Evolutionary conservation across 35 echinoderm and acorn worm genomes (phyloP).

Genomic region (Apostichopus parvimensis): DNA sequence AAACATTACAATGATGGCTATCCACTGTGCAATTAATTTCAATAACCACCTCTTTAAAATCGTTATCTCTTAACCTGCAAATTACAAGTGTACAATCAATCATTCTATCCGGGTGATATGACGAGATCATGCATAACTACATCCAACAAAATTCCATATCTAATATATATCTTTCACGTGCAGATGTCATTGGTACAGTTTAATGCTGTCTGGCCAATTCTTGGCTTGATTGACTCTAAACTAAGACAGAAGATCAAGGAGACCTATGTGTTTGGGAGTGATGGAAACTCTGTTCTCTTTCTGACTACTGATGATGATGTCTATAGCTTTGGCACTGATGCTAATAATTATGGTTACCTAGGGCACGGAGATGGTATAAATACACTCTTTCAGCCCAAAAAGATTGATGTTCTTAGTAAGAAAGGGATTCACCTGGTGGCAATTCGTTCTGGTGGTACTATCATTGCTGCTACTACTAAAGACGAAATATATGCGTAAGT

Average conservation of each 20-base stretch:
- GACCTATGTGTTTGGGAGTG: not conserved
- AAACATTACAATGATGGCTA: too few relatives aligned
- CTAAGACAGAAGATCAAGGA: conserved; percentile 38
- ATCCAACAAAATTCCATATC: too few relatives aligned
- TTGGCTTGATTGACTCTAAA: conserved; percentile 6
- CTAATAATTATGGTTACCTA: conserved; percentile 10
- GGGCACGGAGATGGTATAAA: conserved; percentile 13
- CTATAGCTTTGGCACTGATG: conserved; percentile 40
- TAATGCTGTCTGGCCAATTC: conserved; percentile 34
- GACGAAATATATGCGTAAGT: conserved; percentile 49
- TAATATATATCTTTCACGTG: too few relatives aligned
- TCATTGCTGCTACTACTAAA: conserved; percentile 14
- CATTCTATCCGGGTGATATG: too few relatives aligned
- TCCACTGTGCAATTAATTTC: too few relatives aligned
- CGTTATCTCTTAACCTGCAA: too few relatives aligned
- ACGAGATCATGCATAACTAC: too few relatives aligned
- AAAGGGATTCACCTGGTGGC: conserved; percentile 21
- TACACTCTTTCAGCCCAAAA: not conserved
- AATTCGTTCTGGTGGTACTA: not conserved
- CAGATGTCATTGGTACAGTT: conserved; percentile 9
- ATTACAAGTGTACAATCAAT: too few relatives aligned
- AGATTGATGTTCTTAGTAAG: conserved; percentile 42
- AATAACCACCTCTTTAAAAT: too few relatives aligned
- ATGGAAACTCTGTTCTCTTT: conserved; percentile 37
- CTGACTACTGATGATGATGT: conserved; percentile 31